Evolutionary conservation across 2,888 invertebrate species (phyloP), one percentile per base, ranked within the genome.

Genomic region (Pegoplata infirma): DNA sequence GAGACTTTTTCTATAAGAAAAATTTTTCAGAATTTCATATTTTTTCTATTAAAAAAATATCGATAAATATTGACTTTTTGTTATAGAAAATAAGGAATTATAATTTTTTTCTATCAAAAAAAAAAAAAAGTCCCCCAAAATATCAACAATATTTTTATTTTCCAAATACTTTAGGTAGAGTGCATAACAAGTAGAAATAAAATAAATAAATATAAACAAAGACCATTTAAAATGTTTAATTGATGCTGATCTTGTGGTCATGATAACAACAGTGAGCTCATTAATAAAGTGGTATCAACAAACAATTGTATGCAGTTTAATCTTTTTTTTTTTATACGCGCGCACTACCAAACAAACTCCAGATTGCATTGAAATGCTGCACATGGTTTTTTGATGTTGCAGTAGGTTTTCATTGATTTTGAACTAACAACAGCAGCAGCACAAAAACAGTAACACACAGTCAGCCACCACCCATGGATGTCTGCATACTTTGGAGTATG

Each of bases 151-250:
- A n/a, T n/a, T n/a, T n/a, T n/a, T n/a, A n/a, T n/a, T n/a, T n/a
- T n/a, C n/a, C n/a, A n/a, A n/a, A n/a, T 10, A 10, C 8, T 10
- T 32, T 32, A 8, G 12, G 36, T 40, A 40, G 36, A n/a, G 36
- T 40, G n/a, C 0, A 1, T 1, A 40, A 40, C 12, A 63, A 67
- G 36, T 71, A 14, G 58, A 14, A 64, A 21, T 21, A 56, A 55
- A 67, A 67, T 28, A 55, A 55, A 55, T 56, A 67, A 25, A 56
- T 1, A 25, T 32, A 40, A 75, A 67, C 71, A 79, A 79, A 74
- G 69, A 74, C 56, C 67, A 79, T 75, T 79, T 79, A 72, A 67
- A 75, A 78, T 78, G 75, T 79, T 79, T 79, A 79, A 79, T 79
- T 79, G 79, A 75, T 75, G 71, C 71, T 79, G 79, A 79, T 79